Evolutionary conservation across 2,113 vertebrate genomes (phyloP), one percentile per base, ranked within the genome.

Genomic region (Mormyrus lacerda): DNA sequence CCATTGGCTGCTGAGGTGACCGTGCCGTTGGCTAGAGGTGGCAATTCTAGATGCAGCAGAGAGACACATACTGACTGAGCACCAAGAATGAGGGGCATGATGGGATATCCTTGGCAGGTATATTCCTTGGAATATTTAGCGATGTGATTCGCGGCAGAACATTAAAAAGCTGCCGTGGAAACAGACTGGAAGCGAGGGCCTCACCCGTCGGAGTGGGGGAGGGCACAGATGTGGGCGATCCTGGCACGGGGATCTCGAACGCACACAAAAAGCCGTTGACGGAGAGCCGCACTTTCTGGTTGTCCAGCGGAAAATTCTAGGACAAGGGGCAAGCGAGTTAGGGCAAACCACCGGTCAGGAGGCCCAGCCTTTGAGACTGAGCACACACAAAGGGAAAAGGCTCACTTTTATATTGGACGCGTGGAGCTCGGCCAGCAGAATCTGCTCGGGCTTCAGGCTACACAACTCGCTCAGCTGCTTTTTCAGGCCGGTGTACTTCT

Each of bases 401-500:
- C 91, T 93, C 93, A 98, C 97, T 97, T 98, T 99, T 93, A 99
- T 98, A 91, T 99, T 99, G 55, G 98, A 99, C 51, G 96, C 95
- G 88, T 99, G 97, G 86, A 99, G 98, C 95, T 99, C 98, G 51
- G 98, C 97, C 90, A 99, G 95, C 3, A 99, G 97, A 90, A 99
- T 98, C 94, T 99, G 98, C 89, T 99, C 98, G 3, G 98, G 97
- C 93, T 98, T 98, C 90, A 99, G 95, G 85, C 94, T 94, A 93
- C 98, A 99, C 91, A 99, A 96, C 35, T 98, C 97, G 53, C 98
- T 99, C 88, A 99, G 95, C 91, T 98, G 98, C 53, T 98, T 99
- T 95, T 99, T 99, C 92, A 99, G 94, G 44, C 98, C 98, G 0
- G 97, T 99, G 91, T 99, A 99, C 90, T 99, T 99, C 90, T 99